Percentiles rank a stretch among this genome's conserved stretches.
Conservation (phyloP, 1,140 invertebrate genomes). For the Eufriesea mexicana region DNA sequence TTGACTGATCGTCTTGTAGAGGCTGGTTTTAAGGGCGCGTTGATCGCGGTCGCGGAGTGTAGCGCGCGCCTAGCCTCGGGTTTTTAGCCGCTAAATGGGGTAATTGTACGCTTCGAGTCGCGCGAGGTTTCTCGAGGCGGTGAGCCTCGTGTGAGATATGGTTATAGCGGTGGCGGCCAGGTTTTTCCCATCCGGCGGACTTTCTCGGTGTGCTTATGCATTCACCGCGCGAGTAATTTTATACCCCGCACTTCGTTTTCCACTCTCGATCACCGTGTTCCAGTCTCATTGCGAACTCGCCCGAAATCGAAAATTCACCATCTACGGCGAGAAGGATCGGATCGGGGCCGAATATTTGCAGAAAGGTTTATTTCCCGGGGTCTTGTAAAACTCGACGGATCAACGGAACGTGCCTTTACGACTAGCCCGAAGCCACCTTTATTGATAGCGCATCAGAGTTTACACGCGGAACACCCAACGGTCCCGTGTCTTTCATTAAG, state of each 20-base stretch:
- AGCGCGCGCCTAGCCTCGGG: background rate
- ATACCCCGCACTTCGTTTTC: too few species aligned
- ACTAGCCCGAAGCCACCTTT: background rate
- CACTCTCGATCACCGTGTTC: too few species aligned
- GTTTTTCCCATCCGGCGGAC: background rate
- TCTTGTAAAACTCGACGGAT: too few species aligned
- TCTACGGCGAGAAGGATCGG: too few species aligned
- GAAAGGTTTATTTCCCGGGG: too few species aligned
- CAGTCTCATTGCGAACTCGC: too few species aligned
- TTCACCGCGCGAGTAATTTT: too few species aligned
- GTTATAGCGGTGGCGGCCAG: background rate
- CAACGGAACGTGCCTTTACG: background rate
- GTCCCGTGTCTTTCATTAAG: background rate
- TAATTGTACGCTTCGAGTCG: background rate
- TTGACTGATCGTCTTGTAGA: background rate
- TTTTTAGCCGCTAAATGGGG: background rate
- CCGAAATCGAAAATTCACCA: too few species aligned
- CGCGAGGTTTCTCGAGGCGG: background rate
- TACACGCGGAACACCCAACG: background rate
- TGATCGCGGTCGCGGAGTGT: background rate
- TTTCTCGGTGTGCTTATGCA: background rate
- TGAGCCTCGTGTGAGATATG: background rate
- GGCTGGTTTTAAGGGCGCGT: background rate
- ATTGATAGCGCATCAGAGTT: conserved; percentile 4
- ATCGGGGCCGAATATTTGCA: too few species aligned